Evolutionary conservation across 1,140 invertebrate genomes (phyloP).

Genomic region (Trinorchestia longiramus): DNA sequence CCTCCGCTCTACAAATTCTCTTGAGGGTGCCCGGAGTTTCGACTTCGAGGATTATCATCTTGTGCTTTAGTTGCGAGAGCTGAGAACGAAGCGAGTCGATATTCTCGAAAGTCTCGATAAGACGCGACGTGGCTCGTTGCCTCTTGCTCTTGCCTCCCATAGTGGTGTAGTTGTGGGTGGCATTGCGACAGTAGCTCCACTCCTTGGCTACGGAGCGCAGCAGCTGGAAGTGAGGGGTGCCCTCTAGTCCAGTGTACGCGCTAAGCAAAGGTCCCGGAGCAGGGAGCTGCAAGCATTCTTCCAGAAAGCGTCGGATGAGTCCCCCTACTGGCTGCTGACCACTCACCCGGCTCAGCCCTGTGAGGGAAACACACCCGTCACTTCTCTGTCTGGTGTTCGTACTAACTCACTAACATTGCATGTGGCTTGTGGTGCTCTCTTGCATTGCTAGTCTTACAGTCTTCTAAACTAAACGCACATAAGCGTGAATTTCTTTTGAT

Average conservation of each 20-base stretch:
- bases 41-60: conserved; percentile 63
- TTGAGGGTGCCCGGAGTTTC: conserved; percentile 63
- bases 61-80: conserved; percentile 64
- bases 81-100: conserved; percentile 64
- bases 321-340: conserved; percentile 66
- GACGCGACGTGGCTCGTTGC: conserved; percentile 65
- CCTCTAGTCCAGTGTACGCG: conserved; percentile 66
- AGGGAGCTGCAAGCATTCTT: conserved; percentile 67
- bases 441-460: not conserved
- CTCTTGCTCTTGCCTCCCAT: conserved; percentile 66
- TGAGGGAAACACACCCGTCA: conserved; percentile 63
- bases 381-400: conserved; percentile 31
- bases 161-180: conserved; percentile 66
- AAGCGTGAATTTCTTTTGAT: not conserved
- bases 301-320: conserved; percentile 67
- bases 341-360: conserved; percentile 66
- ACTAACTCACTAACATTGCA: not conserved
- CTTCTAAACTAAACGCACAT: not conserved
- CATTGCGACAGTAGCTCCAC: conserved; percentile 67
- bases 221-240: conserved; percentile 66
- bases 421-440: not conserved
- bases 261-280: conserved; percentile 65
- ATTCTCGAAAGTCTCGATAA: conserved; percentile 67
- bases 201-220: conserved; percentile 67
- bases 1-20: conserved; percentile 63